phyloP scores from a whole-genome alignment of 2,113 vertebrate species.

The Oryzias melastigma region DNA sequence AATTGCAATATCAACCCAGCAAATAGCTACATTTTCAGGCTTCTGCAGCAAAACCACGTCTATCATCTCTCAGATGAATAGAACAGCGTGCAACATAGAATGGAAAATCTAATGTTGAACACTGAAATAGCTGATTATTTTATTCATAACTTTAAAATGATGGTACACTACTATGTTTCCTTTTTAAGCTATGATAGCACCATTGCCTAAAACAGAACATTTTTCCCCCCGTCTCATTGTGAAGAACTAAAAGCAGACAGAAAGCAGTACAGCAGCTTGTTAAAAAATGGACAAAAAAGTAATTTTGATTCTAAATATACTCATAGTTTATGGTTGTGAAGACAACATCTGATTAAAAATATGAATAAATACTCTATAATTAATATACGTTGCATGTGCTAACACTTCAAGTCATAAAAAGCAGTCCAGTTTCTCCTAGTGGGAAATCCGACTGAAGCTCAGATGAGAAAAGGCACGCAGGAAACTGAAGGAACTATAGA shows the following conservation, averaged over 20 bases:
- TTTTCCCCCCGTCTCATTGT: neutral
- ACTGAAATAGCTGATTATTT: too few relatives aligned
- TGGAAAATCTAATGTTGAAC: too few relatives aligned
- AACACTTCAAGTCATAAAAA: conserved; percentile 59
- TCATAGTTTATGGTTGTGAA: conserved; percentile 36
- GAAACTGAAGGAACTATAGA: conserved; percentile 21
- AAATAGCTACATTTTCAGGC: too few relatives aligned
- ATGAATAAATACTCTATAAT: conserved; percentile 6
- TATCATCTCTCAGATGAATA: too few relatives aligned
- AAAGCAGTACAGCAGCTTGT: conserved; percentile 6
- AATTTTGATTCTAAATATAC: conserved; percentile 24
- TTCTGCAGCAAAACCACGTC: too few relatives aligned
- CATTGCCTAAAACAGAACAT: conserved; percentile 37
- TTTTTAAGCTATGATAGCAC: conserved; percentile 56
- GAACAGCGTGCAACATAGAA: too few relatives aligned
- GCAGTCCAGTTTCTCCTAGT: conserved; percentile 19
- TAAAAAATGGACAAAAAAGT: conserved; percentile 4
- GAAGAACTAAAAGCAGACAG: conserved; percentile 20
- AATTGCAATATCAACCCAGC: too few relatives aligned
- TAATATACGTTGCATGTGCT: conserved; percentile 10
- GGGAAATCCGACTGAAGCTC: conserved; percentile 11
- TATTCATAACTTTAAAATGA: conserved; percentile 23
- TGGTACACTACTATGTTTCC: conserved; percentile 3
- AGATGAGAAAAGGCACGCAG: too few relatives aligned
- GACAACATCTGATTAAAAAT: conserved; percentile 7